Base-by-base conservation (phyloP, 2,113 vertebrate genomes). In the Rhinolophus sinicus region DNA sequence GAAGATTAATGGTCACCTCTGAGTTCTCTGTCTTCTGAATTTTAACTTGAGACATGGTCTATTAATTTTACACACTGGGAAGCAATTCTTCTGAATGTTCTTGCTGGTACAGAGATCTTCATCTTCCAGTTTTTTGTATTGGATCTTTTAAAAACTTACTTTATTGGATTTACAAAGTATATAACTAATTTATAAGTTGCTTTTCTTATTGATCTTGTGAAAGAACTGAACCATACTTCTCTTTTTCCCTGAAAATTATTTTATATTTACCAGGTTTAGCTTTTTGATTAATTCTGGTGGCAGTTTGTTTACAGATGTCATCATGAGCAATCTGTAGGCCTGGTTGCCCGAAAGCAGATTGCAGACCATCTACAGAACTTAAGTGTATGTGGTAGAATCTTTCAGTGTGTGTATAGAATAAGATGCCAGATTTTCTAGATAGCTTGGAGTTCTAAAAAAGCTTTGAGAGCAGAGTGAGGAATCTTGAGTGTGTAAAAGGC, bases 91-190 rank as follows among this genome's bases (percentile, higher is more conserved):
- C 15, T 72, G 26, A 70, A n/a, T 93, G 28, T 47, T 85, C 82
- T 82, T 47, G 33, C 14, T 81, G 38, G 50, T 35, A 65, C 2
- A 50, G 10, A 44, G 18, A 58, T 93, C 8, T 83, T 35, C 30
- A 72, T 86, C 30, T 87, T 70, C 44, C 28, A 70, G 58, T 77
- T 69, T 91, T 97, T 96, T 9, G 19, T 72, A 38, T 78, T 84
- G 75, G 33, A 30, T 47, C 76, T 95, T 94, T 90, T 60, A 47
- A n/a, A 69, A 69, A 64, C 5, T 16, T 40, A 19, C 85, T 56
- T 82, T 88, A 73, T 33, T 92, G 62, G n/a, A 70, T 80, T 88
- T 72, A 65, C 2, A 93, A 88, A 94, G 52, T 72, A 85, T 12
- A 0, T 76, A 84, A 54, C 8, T 67, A 72, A 80, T 47, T 67